These are phyloP conservation scores for Bemisia tabaci DNA, from an alignment of 1,140 invertebrate species.

Conservation along the genomic window DNA sequence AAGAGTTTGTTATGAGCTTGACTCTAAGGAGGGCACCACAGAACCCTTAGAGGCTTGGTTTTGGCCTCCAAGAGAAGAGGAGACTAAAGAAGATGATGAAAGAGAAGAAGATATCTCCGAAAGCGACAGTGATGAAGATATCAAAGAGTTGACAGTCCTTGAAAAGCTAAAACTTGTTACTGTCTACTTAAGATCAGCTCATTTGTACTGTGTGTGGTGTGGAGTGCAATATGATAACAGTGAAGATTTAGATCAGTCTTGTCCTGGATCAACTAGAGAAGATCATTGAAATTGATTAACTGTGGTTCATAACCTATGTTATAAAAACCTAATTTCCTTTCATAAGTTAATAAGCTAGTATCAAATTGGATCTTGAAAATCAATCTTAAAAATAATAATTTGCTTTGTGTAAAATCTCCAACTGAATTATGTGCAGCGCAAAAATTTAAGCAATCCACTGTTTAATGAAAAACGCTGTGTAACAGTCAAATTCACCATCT, in stretches of 20 bases:
- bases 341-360: too few species aligned
- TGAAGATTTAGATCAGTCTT: constrained; percentile 46
- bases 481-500: too few species aligned
- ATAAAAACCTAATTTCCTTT: too few species aligned
- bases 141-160: constrained; percentile 23
- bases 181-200: constrained; percentile 47
- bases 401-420: too few species aligned
- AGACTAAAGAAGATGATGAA: constrained; percentile 24
- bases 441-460: too few species aligned
- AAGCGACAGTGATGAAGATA: constrained; percentile 22
- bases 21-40: constrained; percentile 28
- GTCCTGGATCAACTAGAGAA: constrained; percentile 47
- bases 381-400: too few species aligned
- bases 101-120: constrained; percentile 25
- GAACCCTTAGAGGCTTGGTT: constrained; percentile 47
- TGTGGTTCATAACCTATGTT: too few species aligned
- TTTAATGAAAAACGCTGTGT: too few species aligned
- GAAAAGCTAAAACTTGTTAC: constrained; percentile 50
- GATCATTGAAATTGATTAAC: constrained; percentile 43
- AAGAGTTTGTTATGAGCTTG: constrained; percentile 58
- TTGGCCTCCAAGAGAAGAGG: constrained; percentile 39
- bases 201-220: constrained; percentile 69
- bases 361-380: too few species aligned
- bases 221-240: constrained; percentile 45
- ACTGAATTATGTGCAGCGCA: too few species aligned